Evolutionary conservation across 2,888 invertebrate genomes (phyloP).

Genomic region (Adineta ricciae): DNA sequence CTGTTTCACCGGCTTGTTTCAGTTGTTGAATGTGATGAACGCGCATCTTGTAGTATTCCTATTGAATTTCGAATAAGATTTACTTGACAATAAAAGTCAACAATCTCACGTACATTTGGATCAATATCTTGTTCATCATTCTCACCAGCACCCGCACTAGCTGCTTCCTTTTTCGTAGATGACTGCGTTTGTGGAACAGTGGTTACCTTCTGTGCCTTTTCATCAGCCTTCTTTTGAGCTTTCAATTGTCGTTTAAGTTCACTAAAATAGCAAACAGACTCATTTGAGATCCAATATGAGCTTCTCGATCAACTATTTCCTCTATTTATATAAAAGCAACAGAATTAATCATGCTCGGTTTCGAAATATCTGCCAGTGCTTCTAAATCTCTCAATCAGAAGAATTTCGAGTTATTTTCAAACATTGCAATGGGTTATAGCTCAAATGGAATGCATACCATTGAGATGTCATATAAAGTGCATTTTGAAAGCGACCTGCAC

Average conservation of each 20-base stretch:
- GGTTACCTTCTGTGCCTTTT: neutral
- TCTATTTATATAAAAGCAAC: too few species aligned
- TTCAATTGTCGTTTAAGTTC: constrained; percentile 28
- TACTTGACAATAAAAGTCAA: neutral
- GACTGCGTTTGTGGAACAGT: neutral
- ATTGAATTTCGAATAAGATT: neutral
- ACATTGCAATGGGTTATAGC: neutral
- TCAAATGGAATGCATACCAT: neutral
- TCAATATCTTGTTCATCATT: constrained; percentile 24
- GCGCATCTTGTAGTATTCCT: constrained; percentile 76
- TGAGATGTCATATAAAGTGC: neutral
- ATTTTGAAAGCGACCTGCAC: neutral
- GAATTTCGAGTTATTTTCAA: too few species aligned
- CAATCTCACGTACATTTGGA: constrained; percentile 14
- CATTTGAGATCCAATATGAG: too few species aligned
- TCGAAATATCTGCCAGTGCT: too few species aligned
- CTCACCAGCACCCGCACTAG: neutral
- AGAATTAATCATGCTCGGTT: too few species aligned
- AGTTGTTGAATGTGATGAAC: constrained; percentile 68
- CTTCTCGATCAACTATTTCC: too few species aligned
- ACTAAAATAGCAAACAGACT: constrained; percentile 16
- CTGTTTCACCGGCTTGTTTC: constrained; percentile 65
- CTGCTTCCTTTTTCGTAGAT: neutral
- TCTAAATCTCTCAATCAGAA: too few species aligned
- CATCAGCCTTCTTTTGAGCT: constrained; percentile 21